phyloP scores from a whole-genome alignment of 2,113 vertebrate species.

The Pardalotus punctatus region DNA sequence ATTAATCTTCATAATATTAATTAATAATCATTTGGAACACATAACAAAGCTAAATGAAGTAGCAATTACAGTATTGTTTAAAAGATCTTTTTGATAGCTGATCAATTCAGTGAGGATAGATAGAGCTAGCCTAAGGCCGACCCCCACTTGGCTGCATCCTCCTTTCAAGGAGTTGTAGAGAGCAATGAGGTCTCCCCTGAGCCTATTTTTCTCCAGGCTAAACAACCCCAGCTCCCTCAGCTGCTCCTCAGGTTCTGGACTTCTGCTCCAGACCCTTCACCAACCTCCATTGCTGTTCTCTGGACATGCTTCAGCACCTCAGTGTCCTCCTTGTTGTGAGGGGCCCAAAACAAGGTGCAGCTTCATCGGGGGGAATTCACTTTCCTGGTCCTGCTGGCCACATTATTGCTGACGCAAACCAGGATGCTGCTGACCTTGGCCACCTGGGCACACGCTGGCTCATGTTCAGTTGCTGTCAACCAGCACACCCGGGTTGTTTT shows the following conservation, averaged over 20 bases:
- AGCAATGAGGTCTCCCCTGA: neutral
- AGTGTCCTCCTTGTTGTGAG: neutral
- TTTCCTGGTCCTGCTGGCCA: neutral
- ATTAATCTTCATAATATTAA: neutral
- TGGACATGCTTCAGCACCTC: rapidly evolving
- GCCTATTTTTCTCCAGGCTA: neutral
- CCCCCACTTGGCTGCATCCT: rapidly evolving
- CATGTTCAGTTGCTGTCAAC: neutral
- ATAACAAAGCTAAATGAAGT: neutral
- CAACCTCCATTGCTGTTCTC: rapidly evolving
- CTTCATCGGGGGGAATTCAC: neutral
- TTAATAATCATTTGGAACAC: neutral
- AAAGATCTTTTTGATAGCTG: neutral
- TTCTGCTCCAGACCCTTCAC: neutral
- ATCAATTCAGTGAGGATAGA: neutral
- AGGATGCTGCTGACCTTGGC: neutral
- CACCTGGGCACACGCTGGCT: neutral
- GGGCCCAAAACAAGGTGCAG: neutral
- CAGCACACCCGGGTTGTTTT: neutral
- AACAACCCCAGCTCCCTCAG: neutral
- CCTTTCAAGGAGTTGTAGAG: neutral
- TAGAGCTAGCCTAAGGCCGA: rapidly evolving
- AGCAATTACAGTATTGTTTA: neutral
- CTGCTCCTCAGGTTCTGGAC: rapidly evolving
- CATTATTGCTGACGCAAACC: neutral